Conservation (phyloP, 1,140 invertebrate species). For the Arion vulgaris region DNA sequence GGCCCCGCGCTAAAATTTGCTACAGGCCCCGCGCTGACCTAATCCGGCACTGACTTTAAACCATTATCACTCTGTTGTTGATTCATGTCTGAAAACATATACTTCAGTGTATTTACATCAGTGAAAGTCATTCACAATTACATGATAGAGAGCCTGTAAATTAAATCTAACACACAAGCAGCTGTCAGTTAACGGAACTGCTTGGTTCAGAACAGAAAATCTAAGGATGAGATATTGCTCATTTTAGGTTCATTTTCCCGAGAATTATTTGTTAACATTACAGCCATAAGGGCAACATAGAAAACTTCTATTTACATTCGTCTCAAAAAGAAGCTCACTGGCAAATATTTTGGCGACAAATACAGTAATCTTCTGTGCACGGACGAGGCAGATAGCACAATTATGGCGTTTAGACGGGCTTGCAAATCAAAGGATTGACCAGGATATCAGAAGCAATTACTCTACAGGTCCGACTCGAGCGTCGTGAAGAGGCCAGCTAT, state of each 20-base stretch:
- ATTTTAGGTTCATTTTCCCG: not conserved
- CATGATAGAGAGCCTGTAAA: no score
- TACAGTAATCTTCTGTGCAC: slow-evolving; percentile 20
- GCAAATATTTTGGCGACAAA: slow-evolving; percentile 40
- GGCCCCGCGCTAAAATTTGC: no score
- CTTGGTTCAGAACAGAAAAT: not conserved
- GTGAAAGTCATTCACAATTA: no score
- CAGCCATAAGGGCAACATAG: not conserved
- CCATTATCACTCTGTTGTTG: no score
- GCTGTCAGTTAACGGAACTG: no score
- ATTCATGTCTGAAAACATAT: no score
- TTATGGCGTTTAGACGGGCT: slow-evolving; percentile 15
- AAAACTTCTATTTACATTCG: not conserved
- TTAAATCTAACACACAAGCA: no score
- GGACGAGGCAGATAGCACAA: slow-evolving; percentile 14
- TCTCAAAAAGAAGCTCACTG: slow-evolving; percentile 7
- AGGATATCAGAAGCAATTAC: slow-evolving; percentile 36
- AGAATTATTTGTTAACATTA: slow-evolving; percentile 1
- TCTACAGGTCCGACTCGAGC: not conserved
- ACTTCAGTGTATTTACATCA: no score
- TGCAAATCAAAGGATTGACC: not conserved
- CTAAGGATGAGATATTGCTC: not conserved
- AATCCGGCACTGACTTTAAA: no score
- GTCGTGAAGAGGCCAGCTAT: slow-evolving; percentile 30
- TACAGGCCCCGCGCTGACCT: no score